phyloP scores from a whole-genome alignment of 2,797 vertebrate genomes.

The Melanitta fusca region DNA sequence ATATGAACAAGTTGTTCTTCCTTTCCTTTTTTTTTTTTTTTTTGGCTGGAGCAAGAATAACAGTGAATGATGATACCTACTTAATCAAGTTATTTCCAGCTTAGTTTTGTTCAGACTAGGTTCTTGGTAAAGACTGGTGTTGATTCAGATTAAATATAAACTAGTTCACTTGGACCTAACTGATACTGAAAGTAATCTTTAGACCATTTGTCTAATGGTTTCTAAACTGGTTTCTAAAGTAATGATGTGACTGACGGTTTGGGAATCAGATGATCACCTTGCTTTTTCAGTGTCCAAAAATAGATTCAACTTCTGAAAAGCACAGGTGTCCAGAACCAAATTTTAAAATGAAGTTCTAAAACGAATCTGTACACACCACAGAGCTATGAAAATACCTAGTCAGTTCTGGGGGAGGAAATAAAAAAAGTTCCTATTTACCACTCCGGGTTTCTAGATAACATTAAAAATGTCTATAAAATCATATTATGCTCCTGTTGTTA shows the following conservation, averaged over 20 bases:
- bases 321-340: not conserved
- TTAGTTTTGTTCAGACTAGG: not conserved
- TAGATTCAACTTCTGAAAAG: not conserved
- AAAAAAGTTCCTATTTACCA: not conserved
- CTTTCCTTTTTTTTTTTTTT: not conserved
- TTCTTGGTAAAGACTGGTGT: not conserved
- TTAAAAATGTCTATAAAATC: not conserved
- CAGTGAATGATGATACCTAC: not conserved
- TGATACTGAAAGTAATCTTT: not conserved
- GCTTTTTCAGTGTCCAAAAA: not conserved
- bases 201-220: not conserved
- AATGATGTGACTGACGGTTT: not conserved
- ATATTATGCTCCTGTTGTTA: not conserved
- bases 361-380: not conserved
- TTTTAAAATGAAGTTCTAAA: not conserved
- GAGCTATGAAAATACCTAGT: not conserved
- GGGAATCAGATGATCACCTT: not conserved
- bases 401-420: not conserved
- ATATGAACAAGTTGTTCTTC: not conserved
- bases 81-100: slow-evolving; percentile 12
- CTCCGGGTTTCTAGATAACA: not conserved
- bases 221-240: not conserved
- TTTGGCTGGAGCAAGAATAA: not conserved
- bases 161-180: not conserved
- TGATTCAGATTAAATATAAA: not conserved